Percentiles rank a stretch among this genome's conserved stretches.
phyloP scores from a whole-genome alignment of 2,888 invertebrate species.

The Cephalotes varians region DNA sequence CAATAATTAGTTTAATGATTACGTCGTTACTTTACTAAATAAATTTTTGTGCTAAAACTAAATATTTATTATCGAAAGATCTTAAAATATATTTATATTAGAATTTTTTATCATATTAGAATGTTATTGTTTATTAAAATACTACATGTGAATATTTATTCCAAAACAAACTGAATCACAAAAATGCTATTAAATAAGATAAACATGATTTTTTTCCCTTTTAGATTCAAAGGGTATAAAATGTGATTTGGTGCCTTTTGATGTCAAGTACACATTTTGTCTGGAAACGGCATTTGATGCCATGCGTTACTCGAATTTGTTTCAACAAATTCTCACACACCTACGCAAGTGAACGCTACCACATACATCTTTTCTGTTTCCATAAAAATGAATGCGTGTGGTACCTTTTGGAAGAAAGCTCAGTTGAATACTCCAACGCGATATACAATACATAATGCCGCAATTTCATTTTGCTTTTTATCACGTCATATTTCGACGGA shows the following conservation, averaged over 20 bases:
- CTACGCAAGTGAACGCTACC: not conserved
- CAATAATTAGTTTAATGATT: not conserved
- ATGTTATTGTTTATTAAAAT: not conserved
- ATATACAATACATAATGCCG: slow-evolving; percentile 37
- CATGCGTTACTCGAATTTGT: slow-evolving; percentile 27
- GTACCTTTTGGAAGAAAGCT: slow-evolving; percentile 29
- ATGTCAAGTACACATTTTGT: slow-evolving; percentile 36
- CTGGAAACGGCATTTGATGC: slow-evolving; percentile 35
- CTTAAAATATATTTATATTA: not conserved
- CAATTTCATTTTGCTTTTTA: slow-evolving; percentile 48
- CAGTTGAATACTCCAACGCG: slow-evolving; percentile 23
- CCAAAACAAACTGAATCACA: not conserved
- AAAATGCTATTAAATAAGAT: not conserved
- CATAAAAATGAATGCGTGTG: slow-evolving; percentile 11
- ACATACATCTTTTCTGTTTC: slow-evolving; percentile 13
- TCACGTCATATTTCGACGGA: slow-evolving; percentile 44
- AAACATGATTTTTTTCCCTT: not conserved
- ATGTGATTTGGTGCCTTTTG: slow-evolving; percentile 26
- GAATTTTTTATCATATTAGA: not conserved
- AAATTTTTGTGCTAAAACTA: not conserved
- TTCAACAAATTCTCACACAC: slow-evolving; percentile 34
- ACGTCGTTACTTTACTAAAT: not conserved
- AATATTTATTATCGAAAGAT: not conserved
- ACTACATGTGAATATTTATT: not conserved
- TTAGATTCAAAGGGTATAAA: not conserved